Evolutionary conservation across 2,113 vertebrate species (phyloP).

Genomic region (Paratilapia polleni): DNA sequence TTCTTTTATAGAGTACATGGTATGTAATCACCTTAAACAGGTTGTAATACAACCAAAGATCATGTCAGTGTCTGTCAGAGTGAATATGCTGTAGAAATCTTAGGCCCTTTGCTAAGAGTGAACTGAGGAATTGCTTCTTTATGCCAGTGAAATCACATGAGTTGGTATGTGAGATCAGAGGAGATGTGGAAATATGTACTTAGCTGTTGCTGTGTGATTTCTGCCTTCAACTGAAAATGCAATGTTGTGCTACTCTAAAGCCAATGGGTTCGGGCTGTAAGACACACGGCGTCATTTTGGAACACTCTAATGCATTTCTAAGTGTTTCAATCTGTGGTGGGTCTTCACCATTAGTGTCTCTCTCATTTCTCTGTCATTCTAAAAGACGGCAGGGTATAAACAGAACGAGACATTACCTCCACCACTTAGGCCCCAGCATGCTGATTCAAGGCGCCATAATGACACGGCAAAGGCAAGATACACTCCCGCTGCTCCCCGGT

Average conservation of each 20-base stretch:
- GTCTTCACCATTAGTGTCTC: slow-evolving; percentile 52
- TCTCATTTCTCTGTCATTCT: slow-evolving; percentile 42
- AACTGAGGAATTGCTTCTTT: not conserved
- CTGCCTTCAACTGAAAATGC: slow-evolving; percentile 1
- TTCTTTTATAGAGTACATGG: not conserved
- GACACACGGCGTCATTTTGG: slow-evolving; percentile 41
- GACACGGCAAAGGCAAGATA: slow-evolving; percentile 53
- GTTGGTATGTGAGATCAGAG: not conserved
- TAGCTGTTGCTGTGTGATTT: slow-evolving; percentile 20
- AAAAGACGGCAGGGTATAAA: slow-evolving; percentile 56
- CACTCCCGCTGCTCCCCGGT: slow-evolving; percentile 51
- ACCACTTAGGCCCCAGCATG: slow-evolving; percentile 51
- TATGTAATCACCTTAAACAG: slow-evolving; percentile 29
- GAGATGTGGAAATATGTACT: slow-evolving; percentile 16
- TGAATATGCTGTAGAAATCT: not conserved
- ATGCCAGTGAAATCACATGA: not conserved
- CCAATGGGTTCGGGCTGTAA: slow-evolving; percentile 7
- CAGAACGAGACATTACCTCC: slow-evolving; percentile 62
- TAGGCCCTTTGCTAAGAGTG: not conserved
- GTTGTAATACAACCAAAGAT: slow-evolving; percentile 18
- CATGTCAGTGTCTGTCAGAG: slow-evolving; percentile 16
- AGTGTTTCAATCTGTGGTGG: slow-evolving; percentile 65
- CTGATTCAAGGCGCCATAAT: slow-evolving; percentile 53
- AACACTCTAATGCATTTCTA: slow-evolving; percentile 66
- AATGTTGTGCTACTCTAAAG: slow-evolving; percentile 19